A percentile compares a stretch with the other conserved stretches of the same genome.
Evolutionary conservation across 2,888 invertebrate species (phyloP).

Genomic region (Leptarthrus brevirostris): DNA sequence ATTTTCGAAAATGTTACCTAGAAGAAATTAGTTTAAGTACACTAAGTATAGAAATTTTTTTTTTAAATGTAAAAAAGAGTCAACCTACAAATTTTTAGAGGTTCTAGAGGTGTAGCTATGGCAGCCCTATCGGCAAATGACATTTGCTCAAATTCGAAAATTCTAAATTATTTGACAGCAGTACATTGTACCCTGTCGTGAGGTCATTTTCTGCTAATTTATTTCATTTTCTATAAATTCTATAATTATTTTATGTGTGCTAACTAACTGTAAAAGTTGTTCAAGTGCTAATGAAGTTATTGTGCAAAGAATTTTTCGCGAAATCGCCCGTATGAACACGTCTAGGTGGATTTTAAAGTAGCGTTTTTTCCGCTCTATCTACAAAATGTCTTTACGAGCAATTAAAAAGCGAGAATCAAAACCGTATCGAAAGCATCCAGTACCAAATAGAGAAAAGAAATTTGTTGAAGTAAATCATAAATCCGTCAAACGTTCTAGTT

Average conservation of each 20-base stretch:
- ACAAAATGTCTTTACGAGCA: conserved; percentile 65
- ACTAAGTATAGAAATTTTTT: too few relatives aligned
- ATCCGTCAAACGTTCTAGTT: conserved; percentile 45
- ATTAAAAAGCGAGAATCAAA: conserved; percentile 63
- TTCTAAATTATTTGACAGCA: neutral
- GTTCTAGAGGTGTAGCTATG: too few relatives aligned
- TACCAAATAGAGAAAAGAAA: conserved; percentile 45
- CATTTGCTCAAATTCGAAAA: neutral
- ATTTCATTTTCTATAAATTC: neutral
- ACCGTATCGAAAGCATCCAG: conserved; percentile 53
- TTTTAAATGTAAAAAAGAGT: too few relatives aligned
- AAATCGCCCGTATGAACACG: neutral
- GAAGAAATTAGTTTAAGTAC: too few relatives aligned
- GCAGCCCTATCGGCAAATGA: too few relatives aligned
- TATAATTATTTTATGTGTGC: neutral
- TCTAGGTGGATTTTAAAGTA: too few relatives aligned
- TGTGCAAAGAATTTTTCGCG: neutral
- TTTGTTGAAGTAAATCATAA: neutral
- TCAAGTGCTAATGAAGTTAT: too few relatives aligned
- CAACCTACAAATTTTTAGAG: too few relatives aligned
- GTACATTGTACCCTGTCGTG: neutral
- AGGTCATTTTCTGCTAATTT: neutral
- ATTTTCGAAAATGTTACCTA: too few relatives aligned
- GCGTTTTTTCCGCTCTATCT: too few relatives aligned
- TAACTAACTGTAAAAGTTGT: neutral